phyloP scores from a whole-genome alignment of 2,113 vertebrate species.

The Semnopithecus entellus region DNA sequence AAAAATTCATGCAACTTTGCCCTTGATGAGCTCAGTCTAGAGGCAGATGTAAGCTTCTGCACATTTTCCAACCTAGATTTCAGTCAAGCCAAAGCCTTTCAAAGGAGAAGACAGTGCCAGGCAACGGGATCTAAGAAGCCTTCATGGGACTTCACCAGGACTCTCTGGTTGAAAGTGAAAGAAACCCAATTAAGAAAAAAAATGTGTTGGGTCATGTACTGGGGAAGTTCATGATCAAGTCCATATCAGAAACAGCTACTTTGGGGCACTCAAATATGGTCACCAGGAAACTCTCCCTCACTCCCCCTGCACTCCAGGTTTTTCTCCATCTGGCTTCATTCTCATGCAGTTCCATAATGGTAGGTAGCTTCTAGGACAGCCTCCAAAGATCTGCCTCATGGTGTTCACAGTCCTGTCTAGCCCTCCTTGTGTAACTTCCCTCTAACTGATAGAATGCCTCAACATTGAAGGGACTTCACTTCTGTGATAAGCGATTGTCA shows the following conservation, averaged over 20 bases:
- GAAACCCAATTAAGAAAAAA: not conserved
- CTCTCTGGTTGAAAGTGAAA: not conserved
- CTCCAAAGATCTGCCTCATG: too few relatives aligned
- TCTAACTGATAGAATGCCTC: not conserved
- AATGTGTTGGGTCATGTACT: not conserved
- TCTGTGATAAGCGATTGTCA: not conserved
- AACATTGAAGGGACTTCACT: not conserved
- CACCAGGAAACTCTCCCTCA: not conserved
- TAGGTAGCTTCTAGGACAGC: too few relatives aligned
- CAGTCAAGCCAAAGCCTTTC: not conserved
- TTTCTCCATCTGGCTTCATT: not conserved
- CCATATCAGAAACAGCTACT: not conserved
- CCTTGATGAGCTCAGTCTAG: not conserved
- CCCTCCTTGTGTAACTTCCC: not conserved
- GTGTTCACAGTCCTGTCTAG: not conserved
- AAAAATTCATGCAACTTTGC: not conserved
- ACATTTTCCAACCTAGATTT: not conserved
- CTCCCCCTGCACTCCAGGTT: not conserved
- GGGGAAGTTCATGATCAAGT: not conserved
- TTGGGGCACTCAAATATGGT: fast-evolving
- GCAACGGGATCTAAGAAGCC: not conserved
- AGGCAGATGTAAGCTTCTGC: too few relatives aligned
- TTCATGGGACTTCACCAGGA: not conserved
- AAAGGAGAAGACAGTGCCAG: not conserved
- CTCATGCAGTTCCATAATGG: not conserved